Percentiles rank a stretch among this genome's conserved stretches.
Conservation (phyloP, 2,888 invertebrate species). For the Dasysyrphus tricinctus region DNA sequence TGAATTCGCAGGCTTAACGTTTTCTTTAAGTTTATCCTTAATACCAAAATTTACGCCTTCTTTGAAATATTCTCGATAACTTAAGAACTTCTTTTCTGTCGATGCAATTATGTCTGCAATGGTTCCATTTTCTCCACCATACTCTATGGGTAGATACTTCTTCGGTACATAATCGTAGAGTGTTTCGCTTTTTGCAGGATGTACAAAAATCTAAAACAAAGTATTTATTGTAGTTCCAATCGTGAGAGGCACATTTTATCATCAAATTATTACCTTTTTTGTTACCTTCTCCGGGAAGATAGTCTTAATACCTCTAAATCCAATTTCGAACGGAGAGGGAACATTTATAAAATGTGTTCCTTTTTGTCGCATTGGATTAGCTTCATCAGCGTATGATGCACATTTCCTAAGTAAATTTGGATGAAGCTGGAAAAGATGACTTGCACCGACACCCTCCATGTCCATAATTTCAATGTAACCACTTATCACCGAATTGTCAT, state of each 20-base stretch:
- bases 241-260: too few relatives aligned
- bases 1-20: conserved; percentile 63
- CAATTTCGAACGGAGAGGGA: conserved; percentile 86
- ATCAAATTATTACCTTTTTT: conserved; percentile 84
- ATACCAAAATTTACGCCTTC: conserved; percentile 80
- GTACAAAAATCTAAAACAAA: conserved; percentile 85
- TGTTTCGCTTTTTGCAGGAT: conserved; percentile 85
- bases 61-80: conserved; percentile 78
- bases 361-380: conserved; percentile 86
- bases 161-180: conserved; percentile 86
- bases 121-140: conserved; percentile 86
- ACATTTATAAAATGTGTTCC: conserved; percentile 86
- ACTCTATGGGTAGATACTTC: conserved; percentile 86
- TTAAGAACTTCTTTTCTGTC: conserved; percentile 56
- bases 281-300: conserved; percentile 87
- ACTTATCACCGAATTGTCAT: conserved; percentile 86
- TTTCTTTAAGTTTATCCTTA: conserved; percentile 79
- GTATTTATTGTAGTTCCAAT: not conserved
- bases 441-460: conserved; percentile 85
- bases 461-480: conserved; percentile 86
- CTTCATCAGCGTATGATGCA: conserved; percentile 85
- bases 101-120: conserved; percentile 76
- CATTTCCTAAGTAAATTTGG: conserved; percentile 86
- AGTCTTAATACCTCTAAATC: conserved; percentile 85
- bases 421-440: conserved; percentile 85